Base-by-base conservation (phyloP, 2,113 vertebrate species). In the Dasypus novemcinctus region DNA sequence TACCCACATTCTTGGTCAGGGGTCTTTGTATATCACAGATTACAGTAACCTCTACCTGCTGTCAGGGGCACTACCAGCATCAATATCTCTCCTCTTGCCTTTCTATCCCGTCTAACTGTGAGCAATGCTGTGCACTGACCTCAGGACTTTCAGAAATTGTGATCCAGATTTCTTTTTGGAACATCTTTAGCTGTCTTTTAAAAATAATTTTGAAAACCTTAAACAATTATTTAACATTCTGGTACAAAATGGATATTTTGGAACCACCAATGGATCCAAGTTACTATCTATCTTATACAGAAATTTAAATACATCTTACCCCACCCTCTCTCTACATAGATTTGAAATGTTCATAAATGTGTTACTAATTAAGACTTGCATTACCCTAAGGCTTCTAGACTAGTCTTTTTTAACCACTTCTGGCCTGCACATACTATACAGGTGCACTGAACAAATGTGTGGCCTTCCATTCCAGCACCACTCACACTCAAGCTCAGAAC, bases 141-240 rank as follows among this genome's bases (percentile, higher is more conserved):
- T 81, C 43, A 94, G 52, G 21, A 86, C 63, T 95, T 92, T 52
- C 36, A 92, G 25, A 95, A 68, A 85, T 81, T 75, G 81, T 68
- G 31, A 84, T 91, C 36, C 64, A 52, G 29, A 87, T 79, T 91
- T 93, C 27, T 66, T 21, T 91, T 90, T 87, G 27, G 76, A 90
- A 93, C 54, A 64, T 15, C 27, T 18, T 86, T 54, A 80, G 33
- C 49, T 90, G 46, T 86, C 52, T 49, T 75, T 15, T 75, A 46
- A 81, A 75, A 29, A 25, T 29, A 75, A 54, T 63, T 9, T 83
- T 74, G 36, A 6, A 74, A 90, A 54, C 14, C 33, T 1, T 64
- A 90, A 57, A 72, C 2, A 46, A 46, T 78, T 80, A n/a, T 61
- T 68, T 52, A 68, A 79, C 33, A 71, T 20, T 18, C 64, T 43